These are phyloP conservation scores for Leptinotarsa peninsularis DNA, from an alignment of 2,888 invertebrate genomes.

Conservation along the genomic window DNA sequence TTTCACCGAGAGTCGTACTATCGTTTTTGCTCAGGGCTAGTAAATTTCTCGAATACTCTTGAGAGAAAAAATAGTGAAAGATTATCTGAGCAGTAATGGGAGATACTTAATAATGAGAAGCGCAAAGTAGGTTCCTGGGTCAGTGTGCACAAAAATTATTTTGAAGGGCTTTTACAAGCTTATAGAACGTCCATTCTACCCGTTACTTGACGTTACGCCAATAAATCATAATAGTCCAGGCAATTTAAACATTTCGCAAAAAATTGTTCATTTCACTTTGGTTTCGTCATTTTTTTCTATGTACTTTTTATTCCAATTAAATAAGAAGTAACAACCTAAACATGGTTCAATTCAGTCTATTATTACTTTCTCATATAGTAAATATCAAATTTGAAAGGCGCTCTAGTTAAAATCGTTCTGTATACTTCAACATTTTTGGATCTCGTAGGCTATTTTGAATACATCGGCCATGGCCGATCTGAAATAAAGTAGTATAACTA, in stretches of 20 bases:
- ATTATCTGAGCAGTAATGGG: not conserved
- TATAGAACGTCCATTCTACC: not conserved
- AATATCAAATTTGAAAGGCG: too few relatives aligned
- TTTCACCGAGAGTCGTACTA: not conserved
- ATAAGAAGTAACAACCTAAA: too few relatives aligned
- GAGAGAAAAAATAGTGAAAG: conserved; percentile 10
- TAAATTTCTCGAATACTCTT: not conserved
- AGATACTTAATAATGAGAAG: conserved; percentile 7
- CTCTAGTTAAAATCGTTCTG: too few relatives aligned
- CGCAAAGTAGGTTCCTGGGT: conserved; percentile 39
- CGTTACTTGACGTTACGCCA: conserved; percentile 3
- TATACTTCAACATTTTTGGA: too few relatives aligned
- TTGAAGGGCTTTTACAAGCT: conserved; percentile 33
- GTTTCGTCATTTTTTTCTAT: too few relatives aligned
- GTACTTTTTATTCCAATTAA: too few relatives aligned
- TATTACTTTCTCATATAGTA: too few relatives aligned
- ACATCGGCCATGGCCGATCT: too few relatives aligned
- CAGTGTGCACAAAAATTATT: conserved; percentile 41
- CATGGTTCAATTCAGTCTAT: too few relatives aligned
- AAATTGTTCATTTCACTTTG: not conserved
- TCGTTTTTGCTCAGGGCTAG: conserved; percentile 1
- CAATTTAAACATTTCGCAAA: not conserved
- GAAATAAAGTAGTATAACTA: too few relatives aligned
- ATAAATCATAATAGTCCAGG: not conserved
- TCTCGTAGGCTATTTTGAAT: too few relatives aligned